phyloP scores from a whole-genome alignment of 92 coral and sea anemone genomes.

The Palythoa caribaeorum region DNA sequence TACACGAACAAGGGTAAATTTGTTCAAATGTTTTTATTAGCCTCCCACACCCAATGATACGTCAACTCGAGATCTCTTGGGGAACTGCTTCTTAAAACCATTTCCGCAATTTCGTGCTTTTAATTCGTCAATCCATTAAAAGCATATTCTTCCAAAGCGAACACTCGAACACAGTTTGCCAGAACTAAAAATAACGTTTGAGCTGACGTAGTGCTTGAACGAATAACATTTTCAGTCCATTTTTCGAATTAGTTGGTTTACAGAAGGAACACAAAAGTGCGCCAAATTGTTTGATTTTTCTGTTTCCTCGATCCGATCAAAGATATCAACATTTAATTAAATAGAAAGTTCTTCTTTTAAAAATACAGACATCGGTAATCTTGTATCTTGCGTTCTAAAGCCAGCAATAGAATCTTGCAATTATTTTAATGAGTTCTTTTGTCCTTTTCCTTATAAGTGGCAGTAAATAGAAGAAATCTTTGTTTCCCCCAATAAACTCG shows the following conservation, averaged over 20 bases:
- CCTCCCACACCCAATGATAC: constrained; percentile 12
- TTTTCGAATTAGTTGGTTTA: constrained; percentile 64
- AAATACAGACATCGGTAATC: constrained; percentile 20
- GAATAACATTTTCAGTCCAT: constrained; percentile 44
- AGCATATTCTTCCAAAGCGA: not conserved
- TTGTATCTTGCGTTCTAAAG: constrained; percentile 36
- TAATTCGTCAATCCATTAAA: constrained; percentile 13
- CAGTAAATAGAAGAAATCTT: constrained; percentile 29
- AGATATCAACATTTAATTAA: constrained; percentile 48
- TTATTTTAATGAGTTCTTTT: constrained; percentile 35
- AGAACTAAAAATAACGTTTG: constrained; percentile 38
- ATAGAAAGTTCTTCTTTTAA: constrained; percentile 47
- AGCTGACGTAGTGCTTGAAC: not conserved
- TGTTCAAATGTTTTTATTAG: constrained; percentile 46
- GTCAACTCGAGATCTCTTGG: not conserved
- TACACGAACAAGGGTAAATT: constrained; percentile 47
- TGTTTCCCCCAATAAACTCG: constrained; percentile 45
- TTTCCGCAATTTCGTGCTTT: constrained; percentile 37
- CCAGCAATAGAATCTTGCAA: constrained; percentile 31
- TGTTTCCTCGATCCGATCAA: constrained; percentile 54
- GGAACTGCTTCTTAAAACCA: not conserved
- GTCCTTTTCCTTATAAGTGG: constrained; percentile 16
- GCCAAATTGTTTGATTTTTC: constrained; percentile 69
- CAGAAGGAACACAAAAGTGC: constrained; percentile 65
- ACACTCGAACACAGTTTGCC: constrained; percentile 30